Conservation (phyloP, 2,113 vertebrate genomes). For the Noctilio leporinus region DNA sequence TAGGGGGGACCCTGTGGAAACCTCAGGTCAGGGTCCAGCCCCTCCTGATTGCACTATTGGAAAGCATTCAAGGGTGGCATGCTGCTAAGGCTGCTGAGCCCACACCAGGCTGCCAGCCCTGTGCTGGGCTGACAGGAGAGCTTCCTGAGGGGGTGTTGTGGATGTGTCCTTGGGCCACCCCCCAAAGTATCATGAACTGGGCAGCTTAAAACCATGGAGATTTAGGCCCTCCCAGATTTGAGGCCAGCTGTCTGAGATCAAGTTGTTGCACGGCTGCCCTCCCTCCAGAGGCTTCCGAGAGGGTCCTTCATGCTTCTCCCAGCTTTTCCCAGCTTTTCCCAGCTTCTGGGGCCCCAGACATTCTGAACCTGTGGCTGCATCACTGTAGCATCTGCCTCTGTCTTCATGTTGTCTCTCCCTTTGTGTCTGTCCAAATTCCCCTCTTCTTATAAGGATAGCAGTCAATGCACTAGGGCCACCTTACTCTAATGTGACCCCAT, state of each 20-base stretch:
- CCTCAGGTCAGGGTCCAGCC: neutral
- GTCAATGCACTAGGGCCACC: neutral
- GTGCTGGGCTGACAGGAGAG: neutral
- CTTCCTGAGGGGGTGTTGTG: too few relatives aligned
- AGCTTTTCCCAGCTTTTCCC: neutral
- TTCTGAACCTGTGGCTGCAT: too few relatives aligned
- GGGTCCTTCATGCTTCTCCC: neutral
- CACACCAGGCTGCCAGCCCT: neutral
- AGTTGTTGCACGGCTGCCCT: neutral
- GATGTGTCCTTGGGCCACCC: too few relatives aligned
- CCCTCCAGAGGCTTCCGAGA: too few relatives aligned
- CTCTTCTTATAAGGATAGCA: neutral
- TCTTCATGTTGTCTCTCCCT: neutral
- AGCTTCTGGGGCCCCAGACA: neutral
- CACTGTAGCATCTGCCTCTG: neutral
- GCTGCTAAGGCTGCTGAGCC: neutral
- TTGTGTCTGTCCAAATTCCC: neutral
- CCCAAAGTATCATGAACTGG: neutral
- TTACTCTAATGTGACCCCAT: neutral
- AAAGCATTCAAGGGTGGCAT: neutral
- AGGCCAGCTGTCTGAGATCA: neutral
- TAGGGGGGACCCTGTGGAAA: neutral
- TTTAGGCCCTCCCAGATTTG: neutral
- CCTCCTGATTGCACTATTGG: too few relatives aligned
- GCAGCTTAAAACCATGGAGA: neutral